Conservation (phyloP, 1,140 invertebrate species). For the Drosophila burlai region DNA sequence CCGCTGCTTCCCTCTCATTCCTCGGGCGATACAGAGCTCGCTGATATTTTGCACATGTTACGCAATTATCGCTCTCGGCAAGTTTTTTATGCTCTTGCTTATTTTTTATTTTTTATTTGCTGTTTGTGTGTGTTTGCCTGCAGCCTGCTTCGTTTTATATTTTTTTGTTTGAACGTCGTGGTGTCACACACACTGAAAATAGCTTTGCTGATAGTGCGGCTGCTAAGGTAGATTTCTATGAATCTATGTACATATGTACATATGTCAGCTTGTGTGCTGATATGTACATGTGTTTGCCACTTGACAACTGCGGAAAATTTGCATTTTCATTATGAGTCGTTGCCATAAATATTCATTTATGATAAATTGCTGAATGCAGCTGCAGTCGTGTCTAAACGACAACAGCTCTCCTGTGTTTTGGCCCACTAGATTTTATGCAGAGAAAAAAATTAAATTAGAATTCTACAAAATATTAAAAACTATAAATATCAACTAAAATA, state of each 20-base stretch:
- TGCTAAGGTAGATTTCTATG: constrained; percentile 17
- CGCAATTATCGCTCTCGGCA: constrained; percentile 67
- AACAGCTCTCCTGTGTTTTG: constrained; percentile 3
- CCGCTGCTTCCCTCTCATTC: constrained; percentile 7
- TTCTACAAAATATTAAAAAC: too few species aligned
- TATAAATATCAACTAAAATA: too few species aligned
- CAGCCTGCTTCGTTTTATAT: constrained; percentile 38
- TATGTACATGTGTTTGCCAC: constrained; percentile 27
- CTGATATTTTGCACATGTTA: constrained; percentile 63
- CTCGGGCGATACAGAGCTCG: constrained; percentile 24
- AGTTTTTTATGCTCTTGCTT: constrained; percentile 21
- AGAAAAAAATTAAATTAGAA: not conserved
- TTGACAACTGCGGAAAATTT: constrained; percentile 61
- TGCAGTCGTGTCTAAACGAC: constrained; percentile 16
- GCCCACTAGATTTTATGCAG: not conserved
- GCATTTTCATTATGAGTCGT: constrained; percentile 63
- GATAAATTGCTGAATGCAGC: constrained; percentile 37
- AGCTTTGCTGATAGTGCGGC: constrained; percentile 16
- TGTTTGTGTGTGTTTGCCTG: constrained; percentile 22
- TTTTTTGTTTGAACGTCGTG: constrained; percentile 30
- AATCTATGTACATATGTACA: not conserved
- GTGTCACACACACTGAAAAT: too few species aligned
- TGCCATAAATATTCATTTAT: constrained; percentile 42
- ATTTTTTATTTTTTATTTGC: not conserved
- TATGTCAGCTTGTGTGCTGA: not conserved